These are phyloP conservation scores for Helarctos malayanus DNA, from an alignment of 2,797 vertebrate species.

Conservation along the genomic window DNA sequence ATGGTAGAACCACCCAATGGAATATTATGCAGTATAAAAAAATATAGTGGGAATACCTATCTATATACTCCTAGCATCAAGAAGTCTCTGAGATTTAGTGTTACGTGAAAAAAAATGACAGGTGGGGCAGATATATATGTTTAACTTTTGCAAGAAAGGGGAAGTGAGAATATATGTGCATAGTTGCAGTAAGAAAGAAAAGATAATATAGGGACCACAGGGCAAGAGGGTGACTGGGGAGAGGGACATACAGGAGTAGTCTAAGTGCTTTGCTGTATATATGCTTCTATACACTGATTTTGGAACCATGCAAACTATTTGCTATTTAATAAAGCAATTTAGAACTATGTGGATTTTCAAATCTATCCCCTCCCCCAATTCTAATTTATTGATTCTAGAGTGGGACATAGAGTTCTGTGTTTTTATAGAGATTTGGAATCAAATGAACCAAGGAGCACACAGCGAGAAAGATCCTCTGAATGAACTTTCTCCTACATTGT, in stretches of 20 bases:
- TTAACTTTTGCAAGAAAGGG: neutral
- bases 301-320: neutral
- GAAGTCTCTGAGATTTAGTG: neutral
- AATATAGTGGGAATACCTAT: neutral
- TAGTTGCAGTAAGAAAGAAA: neutral
- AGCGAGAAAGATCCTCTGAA: neutral
- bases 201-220: neutral
- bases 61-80: neutral
- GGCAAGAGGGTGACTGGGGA: neutral
- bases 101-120: neutral
- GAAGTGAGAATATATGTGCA: neutral
- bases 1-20: neutral
- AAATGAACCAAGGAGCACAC: neutral
- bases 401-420: neutral
- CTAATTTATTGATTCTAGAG: neutral
- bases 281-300: neutral
- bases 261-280: neutral
- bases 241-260: neutral
- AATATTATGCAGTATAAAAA: constrained; percentile 1
- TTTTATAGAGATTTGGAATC: neutral
- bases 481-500: neutral
- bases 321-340: neutral
- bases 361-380: neutral
- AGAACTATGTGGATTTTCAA: neutral
- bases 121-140: neutral